Conservation (phyloP, 2,888 invertebrate genomes). For the Carcina quercana region DNA sequence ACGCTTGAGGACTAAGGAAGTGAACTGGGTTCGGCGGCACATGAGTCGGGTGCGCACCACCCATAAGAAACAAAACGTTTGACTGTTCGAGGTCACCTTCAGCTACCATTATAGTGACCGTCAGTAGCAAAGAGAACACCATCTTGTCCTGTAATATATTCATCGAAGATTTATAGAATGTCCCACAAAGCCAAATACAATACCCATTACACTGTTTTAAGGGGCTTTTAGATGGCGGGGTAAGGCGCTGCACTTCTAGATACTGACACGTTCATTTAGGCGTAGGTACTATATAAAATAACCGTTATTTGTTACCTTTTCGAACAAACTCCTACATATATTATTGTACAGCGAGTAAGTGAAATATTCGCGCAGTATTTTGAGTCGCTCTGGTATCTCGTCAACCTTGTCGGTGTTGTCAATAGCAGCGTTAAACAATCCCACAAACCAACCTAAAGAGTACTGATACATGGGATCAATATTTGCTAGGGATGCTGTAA, state of each 20-base stretch:
- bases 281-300: too few relatives aligned
- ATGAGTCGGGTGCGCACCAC: slow-evolving; percentile 78
- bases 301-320: too few relatives aligned
- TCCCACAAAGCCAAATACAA: too few relatives aligned
- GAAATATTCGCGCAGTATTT: slow-evolving; percentile 85
- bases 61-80: slow-evolving; percentile 91
- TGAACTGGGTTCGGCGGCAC: slow-evolving; percentile 45
- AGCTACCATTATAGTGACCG: slow-evolving; percentile 80
- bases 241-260: too few relatives aligned
- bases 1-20: slow-evolving; percentile 56
- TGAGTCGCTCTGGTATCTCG: slow-evolving; percentile 82
- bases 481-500: slow-evolving; percentile 85
- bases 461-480: slow-evolving; percentile 99
- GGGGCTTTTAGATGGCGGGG: too few relatives aligned
- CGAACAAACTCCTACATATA: slow-evolving; percentile 94
- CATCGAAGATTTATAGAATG: too few relatives aligned
- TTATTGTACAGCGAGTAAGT: slow-evolving; percentile 93
- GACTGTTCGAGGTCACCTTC: slow-evolving; percentile 72
- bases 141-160: slow-evolving; percentile 95
- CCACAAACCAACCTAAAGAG: slow-evolving; percentile 95
- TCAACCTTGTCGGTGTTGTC: slow-evolving; percentile 91
- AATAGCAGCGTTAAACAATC: slow-evolving; percentile 88
- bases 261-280: too few relatives aligned
- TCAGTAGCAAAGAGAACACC: slow-evolving; percentile 86
- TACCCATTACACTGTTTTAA: too few relatives aligned